Base-by-base conservation (phyloP, 2,113 vertebrate species). In the Scopus umbretta region DNA sequence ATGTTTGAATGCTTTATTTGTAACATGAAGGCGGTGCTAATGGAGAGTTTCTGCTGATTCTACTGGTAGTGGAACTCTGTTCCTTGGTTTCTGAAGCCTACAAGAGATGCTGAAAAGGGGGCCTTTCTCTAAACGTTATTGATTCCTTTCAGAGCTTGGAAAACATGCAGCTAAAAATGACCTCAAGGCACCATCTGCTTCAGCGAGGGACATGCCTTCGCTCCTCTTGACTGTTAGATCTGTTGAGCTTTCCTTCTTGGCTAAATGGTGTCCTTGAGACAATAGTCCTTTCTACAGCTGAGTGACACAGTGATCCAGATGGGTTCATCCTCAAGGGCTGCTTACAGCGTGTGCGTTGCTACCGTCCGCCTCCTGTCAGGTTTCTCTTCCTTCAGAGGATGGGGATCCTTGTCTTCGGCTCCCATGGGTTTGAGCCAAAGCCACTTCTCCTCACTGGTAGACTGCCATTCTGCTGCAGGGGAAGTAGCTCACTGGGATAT, bases 321-420 rank as follows among this genome's bases (percentile, higher is more conserved):
- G 93, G 43, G 42, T 38, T 53, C 43, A 7, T 18, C 14, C 70
- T 67, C 36, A 12, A 53, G 80, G 7, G 79, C 11, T 89, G 58
- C 73, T 50, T 72, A 2, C 0, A 2, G 55, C 2, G 0, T 0
- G 1, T 70, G 86, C 0, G 0, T 22, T 30, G 40, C 32, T 40
- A 45, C 70, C 7, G 11, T 20, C 40, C 1, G 2, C 8, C 29
- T 91, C 30, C 20, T 0, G 0, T 40, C 1, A 4, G 13, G 6
- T 65, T 86, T 45, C 47, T 80, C 2, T 66, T 47, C 36, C 25
- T 58, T 43, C 22, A 74, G 40, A 47, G 16, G 22, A 36, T 23
- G 43, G 10, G 5, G 16, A 74, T 61, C n/a, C 34, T 76, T 73
- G 27, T 62, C 29, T 79, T 59, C 2, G 3, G 13, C 14, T 59